Conservation (phyloP, 2,888 invertebrate species). For the Nomada lathburiana region DNA sequence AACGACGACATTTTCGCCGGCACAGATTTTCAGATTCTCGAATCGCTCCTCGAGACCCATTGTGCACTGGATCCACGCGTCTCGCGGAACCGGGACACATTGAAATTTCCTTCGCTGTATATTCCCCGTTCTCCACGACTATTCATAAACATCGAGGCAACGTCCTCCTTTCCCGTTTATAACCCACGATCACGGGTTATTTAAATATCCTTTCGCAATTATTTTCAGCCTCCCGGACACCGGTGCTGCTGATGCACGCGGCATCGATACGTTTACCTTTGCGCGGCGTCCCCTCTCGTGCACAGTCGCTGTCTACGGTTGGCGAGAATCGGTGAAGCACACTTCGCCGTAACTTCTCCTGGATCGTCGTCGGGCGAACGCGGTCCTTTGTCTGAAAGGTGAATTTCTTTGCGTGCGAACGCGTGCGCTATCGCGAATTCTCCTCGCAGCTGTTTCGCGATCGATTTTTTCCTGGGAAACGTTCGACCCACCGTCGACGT, state of each 20-base stretch:
- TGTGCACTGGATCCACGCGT: neutral
- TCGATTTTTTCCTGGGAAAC: conserved; percentile 21
- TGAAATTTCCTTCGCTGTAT: neutral
- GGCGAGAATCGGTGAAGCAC: conserved; percentile 36
- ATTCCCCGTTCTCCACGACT: neutral
- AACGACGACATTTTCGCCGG: neutral
- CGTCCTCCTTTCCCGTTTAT: conserved; percentile 51
- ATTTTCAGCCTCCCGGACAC: conserved; percentile 45
- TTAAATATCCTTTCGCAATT: conserved; percentile 46
- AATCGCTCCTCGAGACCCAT: neutral
- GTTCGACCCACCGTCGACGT: neutral
- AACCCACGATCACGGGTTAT: conserved; percentile 40
- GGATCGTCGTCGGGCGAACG: conserved; percentile 8
- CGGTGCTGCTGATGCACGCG: conserved; percentile 24
- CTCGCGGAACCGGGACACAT: neutral
- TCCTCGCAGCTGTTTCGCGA: neutral
- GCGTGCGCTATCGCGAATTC: conserved; percentile 49
- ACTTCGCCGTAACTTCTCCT: conserved; percentile 25
- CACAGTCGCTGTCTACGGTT: conserved; percentile 30
- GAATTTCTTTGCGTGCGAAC: conserved; percentile 5
- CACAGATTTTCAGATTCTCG: neutral
- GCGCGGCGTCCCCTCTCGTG: conserved; percentile 6
- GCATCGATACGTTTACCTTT: conserved; percentile 52
- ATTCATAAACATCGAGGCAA: conserved; percentile 50
- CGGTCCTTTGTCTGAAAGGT: conserved; percentile 25